Percentiles rank a stretch among this genome's conserved stretches.
Evolutionary conservation across 2,888 invertebrate genomes (phyloP).

Genomic region (Agrotis puta): DNA sequence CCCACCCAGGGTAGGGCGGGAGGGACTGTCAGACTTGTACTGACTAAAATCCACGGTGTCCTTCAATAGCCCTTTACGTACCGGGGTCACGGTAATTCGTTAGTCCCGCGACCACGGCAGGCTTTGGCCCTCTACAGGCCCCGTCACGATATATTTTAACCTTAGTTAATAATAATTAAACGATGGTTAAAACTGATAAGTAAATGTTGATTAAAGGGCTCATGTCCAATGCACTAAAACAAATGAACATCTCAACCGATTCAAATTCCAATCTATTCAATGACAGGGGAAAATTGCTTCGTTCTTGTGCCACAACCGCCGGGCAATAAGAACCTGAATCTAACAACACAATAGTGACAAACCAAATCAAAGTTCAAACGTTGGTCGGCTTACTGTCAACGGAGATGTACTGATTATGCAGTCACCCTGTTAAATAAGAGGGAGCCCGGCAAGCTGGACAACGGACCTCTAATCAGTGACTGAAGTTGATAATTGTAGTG

Average conservation of each 20-base stretch:
- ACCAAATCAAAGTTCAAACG: slow-evolving; percentile 21
- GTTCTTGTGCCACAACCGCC: slow-evolving; percentile 9
- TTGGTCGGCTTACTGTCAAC: slow-evolving; percentile 34
- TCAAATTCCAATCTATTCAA: slow-evolving; percentile 26
- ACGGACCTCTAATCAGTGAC: slow-evolving; percentile 57
- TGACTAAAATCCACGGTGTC: too few relatives aligned
- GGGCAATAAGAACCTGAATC: slow-evolving; percentile 37
- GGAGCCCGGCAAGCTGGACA: slow-evolving; percentile 17
- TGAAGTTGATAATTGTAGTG: slow-evolving; percentile 48
- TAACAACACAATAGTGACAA: slow-evolving; percentile 23
- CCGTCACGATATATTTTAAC: too few relatives aligned
- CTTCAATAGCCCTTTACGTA: too few relatives aligned
- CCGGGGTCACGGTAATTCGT: too few relatives aligned
- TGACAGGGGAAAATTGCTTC: slow-evolving; percentile 22
- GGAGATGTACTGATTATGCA: slow-evolving; percentile 47
- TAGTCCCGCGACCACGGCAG: too few relatives aligned
- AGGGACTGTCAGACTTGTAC: too few relatives aligned
- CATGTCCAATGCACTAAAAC: background rate
- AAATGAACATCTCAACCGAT: background rate
- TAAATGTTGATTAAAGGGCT: background rate
- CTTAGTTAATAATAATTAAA: background rate
- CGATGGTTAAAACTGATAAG: too few relatives aligned
- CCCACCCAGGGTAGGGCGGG: too few relatives aligned
- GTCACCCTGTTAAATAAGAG: slow-evolving; percentile 56
- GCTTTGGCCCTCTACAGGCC: too few relatives aligned